Percentiles rank a stretch among this genome's conserved stretches.
Evolutionary conservation across 1,140 invertebrate species (phyloP).

Genomic region (Adelges cooleyi): DNA sequence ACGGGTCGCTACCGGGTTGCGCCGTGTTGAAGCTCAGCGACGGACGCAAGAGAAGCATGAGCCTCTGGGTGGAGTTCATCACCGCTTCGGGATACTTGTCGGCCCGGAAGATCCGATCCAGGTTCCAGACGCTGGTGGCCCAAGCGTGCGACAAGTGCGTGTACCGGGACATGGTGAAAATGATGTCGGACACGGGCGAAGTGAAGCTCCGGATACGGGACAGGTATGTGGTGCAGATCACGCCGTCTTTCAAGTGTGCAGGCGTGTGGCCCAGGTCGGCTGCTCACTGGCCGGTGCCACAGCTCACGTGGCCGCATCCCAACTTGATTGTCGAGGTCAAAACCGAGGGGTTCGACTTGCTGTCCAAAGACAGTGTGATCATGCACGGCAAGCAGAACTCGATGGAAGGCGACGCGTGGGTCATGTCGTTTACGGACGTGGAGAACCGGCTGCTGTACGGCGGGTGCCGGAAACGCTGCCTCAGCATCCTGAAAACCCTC

Average conservation of each 20-base stretch:
- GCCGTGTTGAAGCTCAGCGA: conserved; percentile 86
- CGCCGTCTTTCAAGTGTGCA: conserved; percentile 83
- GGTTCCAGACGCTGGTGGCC: conserved; percentile 84
- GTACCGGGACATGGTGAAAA: conserved; percentile 79
- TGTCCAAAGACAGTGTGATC: conserved; percentile 81
- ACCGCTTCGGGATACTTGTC: conserved; percentile 88
- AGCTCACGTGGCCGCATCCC: conserved; percentile 86
- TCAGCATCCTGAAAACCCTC: conserved; percentile 89
- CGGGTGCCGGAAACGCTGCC: conserved; percentile 73
- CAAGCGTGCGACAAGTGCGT: conserved; percentile 86
- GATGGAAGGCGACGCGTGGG: conserved; percentile 98
- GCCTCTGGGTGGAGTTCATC: conserved; percentile 93
- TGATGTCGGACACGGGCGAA: conserved; percentile 84
- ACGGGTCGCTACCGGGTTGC: conserved; percentile 82
- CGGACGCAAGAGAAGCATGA: conserved; percentile 89
- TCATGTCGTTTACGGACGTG: conserved; percentile 84
- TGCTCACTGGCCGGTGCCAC: conserved; percentile 86
- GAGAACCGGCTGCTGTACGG: conserved; percentile 84
- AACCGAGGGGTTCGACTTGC: conserved; percentile 89
- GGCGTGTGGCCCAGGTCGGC: conserved; percentile 91
- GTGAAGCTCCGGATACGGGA: conserved; percentile 76
- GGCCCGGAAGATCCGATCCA: conserved; percentile 82
- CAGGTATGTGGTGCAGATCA: conserved; percentile 74
- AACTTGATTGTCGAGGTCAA: conserved; percentile 92
- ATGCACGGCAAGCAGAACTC: conserved; percentile 85